phyloP scores from a whole-genome alignment of 1,140 invertebrate genomes.

The Stenopsyche tienmushanensis region DNA sequence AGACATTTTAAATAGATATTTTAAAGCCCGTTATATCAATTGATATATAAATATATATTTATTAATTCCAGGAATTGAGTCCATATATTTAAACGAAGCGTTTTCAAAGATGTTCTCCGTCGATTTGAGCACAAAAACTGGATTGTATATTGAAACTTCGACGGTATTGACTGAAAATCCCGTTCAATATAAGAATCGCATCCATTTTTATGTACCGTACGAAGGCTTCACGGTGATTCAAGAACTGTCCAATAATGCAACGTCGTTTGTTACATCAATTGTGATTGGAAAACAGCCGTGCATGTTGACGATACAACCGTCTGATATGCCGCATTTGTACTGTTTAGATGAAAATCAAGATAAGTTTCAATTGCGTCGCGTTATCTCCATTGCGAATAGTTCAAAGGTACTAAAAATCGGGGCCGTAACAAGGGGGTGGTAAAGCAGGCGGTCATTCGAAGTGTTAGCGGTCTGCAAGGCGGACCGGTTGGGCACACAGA shows the following conservation, averaged over 20 bases:
- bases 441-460: too few species aligned
- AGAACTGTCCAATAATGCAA: conserved; percentile 15
- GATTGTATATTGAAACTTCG: conserved; percentile 12
- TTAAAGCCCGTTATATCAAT: too few species aligned
- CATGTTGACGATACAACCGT: neutral
- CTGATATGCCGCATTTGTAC: neutral
- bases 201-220: neutral
- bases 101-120: conserved; percentile 17
- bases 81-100: neutral
- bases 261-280: neutral
- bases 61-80: conserved; percentile 16
- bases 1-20: neutral
- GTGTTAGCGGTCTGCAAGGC: too few species aligned
- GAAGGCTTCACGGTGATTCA: conserved; percentile 5
- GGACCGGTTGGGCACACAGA: too few species aligned
- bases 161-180: neutral
- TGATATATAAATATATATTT: too few species aligned
- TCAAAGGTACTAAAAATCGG: neutral
- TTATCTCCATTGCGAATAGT: neutral
- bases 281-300: conserved; percentile 7
- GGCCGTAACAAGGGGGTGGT: too few species aligned
- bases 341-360: neutral
- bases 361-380: neutral
- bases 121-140: neutral
- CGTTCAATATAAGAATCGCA: neutral